Percentiles rank a stretch among this genome's conserved stretches.
phyloP scores from a whole-genome alignment of 2,888 invertebrate species.

The Orchesellides sinensis region DNA sequence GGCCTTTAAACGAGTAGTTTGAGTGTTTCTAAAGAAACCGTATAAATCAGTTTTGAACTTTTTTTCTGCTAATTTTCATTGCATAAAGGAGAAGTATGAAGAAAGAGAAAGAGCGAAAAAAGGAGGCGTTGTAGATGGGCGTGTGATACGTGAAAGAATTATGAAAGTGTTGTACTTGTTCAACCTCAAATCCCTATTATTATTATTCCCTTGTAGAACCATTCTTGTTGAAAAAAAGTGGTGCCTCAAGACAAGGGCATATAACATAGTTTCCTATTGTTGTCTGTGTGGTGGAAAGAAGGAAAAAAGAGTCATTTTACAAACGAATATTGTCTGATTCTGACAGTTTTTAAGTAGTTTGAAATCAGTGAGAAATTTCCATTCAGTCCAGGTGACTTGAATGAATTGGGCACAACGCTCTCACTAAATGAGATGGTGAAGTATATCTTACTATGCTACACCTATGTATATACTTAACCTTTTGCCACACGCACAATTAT shows the following conservation, averaged over 20 bases:
- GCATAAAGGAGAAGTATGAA: too few relatives aligned
- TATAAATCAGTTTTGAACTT: conserved; percentile 57
- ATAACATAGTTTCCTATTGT: background rate
- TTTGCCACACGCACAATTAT: too few relatives aligned
- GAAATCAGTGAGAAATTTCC: conserved; percentile 46
- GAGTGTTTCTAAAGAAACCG: conserved; percentile 34
- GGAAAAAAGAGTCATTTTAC: conserved; percentile 8
- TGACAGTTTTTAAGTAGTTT: conserved; percentile 56
- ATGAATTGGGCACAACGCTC: conserved; percentile 17
- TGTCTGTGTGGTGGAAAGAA: background rate
- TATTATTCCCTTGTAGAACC: conserved; percentile 3
- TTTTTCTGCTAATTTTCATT: conserved; percentile 52
- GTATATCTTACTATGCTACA: too few relatives aligned
- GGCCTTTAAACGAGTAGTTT: conserved; percentile 14
- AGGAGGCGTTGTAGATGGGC: conserved; percentile 9
- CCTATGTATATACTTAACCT: too few relatives aligned
- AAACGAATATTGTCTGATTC: conserved; percentile 34
- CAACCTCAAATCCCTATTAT: conserved; percentile 35
- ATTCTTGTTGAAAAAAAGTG: background rate
- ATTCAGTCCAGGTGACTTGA: conserved; percentile 54
- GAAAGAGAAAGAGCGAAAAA: conserved; percentile 22
- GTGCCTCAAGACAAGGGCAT: background rate
- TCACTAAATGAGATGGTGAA: conserved; percentile 42
- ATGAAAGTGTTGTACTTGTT: conserved; percentile 35
- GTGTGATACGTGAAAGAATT: conserved; percentile 47